These are phyloP conservation scores for Drosophila parthenogenetica DNA, from an alignment of 2,888 invertebrate species.

Conservation along the genomic window DNA sequence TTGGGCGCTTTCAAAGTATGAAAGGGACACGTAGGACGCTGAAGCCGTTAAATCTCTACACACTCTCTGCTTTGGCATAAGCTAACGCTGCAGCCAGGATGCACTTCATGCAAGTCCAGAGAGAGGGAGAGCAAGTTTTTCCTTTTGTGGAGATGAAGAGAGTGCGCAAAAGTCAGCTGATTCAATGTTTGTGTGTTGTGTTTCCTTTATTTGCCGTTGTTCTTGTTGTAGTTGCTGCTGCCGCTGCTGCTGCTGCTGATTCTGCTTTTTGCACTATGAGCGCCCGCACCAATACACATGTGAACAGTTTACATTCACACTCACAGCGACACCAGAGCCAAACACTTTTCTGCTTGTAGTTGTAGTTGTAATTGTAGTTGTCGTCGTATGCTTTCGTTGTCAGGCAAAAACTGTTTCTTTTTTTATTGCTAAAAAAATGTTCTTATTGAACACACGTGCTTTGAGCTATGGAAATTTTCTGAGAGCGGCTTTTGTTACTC, in stretches of 20 bases:
- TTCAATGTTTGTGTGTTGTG: slow-evolving; percentile 40
- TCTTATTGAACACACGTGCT: slow-evolving; percentile 57
- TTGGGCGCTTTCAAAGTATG: slow-evolving; percentile 63
- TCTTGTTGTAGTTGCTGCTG: slow-evolving; percentile 27
- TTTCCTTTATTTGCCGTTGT: slow-evolving; percentile 30
- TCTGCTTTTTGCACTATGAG: slow-evolving; percentile 72
- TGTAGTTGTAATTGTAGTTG: slow-evolving; percentile 14
- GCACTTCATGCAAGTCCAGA: slow-evolving; percentile 38
- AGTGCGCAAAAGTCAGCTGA: slow-evolving; percentile 76
- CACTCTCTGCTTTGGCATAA: slow-evolving; percentile 13
- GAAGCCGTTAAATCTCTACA: slow-evolving; percentile 58
- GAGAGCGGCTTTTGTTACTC: not conserved
- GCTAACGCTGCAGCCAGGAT: slow-evolving; percentile 57
- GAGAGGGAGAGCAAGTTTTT: slow-evolving; percentile 26
- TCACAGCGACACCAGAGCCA: slow-evolving; percentile 19
- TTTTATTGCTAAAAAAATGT: slow-evolving; percentile 40
- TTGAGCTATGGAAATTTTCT: slow-evolving; percentile 22
- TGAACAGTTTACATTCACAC: slow-evolving; percentile 25
- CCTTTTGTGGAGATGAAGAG: slow-evolving; percentile 31
- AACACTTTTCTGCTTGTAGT: slow-evolving; percentile 13
- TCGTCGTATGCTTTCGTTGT: slow-evolving; percentile 37
- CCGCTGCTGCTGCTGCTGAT: slow-evolving; percentile 40
- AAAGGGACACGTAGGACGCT: slow-evolving; percentile 60
- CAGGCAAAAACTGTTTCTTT: slow-evolving; percentile 39
- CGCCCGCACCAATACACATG: slow-evolving; percentile 44